Conservation (phyloP, 2,113 vertebrate genomes). For the Equus quagga region DNA sequence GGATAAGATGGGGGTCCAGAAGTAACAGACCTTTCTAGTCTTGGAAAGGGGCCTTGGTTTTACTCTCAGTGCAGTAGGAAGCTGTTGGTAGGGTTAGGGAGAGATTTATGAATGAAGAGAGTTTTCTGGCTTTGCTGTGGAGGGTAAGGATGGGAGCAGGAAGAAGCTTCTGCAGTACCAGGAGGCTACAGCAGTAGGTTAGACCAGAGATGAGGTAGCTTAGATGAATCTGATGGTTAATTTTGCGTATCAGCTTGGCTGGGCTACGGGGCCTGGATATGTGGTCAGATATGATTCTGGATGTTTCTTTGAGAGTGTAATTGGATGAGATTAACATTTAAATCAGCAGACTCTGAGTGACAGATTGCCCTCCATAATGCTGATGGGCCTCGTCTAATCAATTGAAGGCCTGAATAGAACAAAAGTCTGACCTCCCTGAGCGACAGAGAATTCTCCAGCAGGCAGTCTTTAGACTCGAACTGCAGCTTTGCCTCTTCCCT, state of each 20-base stretch:
- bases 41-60: neutral
- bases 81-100: neutral
- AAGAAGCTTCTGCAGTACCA: neutral
- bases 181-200: neutral
- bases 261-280: neutral
- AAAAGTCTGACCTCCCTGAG: neutral
- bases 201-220: neutral
- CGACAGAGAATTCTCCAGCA: neutral
- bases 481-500: neutral
- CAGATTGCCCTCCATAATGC: neutral
- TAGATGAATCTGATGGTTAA: neutral
- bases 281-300: neutral
- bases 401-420: neutral
- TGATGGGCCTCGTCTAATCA: neutral
- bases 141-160: neutral
- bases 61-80: neutral
- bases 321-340: constrained; percentile 3
- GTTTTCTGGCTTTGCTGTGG: neutral
- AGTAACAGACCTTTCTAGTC: neutral
- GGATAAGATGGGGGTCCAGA: neutral
- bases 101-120: neutral
- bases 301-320: neutral
- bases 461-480: neutral
- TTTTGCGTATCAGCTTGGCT: neutral
- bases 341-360: neutral